Evolutionary conservation across 2,797 vertebrate species (phyloP).

Genomic region (Sebastes ruberrimus): DNA sequence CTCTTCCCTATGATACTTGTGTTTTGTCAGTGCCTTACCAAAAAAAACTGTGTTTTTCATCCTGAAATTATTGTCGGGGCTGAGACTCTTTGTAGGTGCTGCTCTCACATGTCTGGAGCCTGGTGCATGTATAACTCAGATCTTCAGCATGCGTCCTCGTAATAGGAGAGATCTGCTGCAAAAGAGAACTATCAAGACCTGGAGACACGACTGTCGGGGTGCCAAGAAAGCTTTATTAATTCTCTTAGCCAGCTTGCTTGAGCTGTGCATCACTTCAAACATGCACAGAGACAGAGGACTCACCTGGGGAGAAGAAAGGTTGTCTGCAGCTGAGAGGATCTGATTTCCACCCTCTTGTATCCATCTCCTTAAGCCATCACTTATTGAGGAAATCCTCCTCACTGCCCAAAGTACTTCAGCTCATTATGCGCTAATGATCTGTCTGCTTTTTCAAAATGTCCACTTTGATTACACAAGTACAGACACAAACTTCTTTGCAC

Average conservation of each 20-base stretch:
- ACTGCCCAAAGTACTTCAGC: constrained; percentile 63
- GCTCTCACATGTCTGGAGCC: constrained; percentile 49
- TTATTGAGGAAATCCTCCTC: constrained; percentile 70
- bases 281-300: constrained; percentile 62
- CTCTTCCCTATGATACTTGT: constrained; percentile 46
- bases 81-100: constrained; percentile 56
- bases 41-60: constrained; percentile 41
- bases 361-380: constrained; percentile 60
- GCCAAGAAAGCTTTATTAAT: constrained; percentile 68
- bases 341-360: constrained; percentile 54
- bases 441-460: constrained; percentile 54
- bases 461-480: constrained; percentile 58
- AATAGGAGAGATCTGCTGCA: constrained; percentile 47
- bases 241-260: constrained; percentile 56
- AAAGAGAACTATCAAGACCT: constrained; percentile 55
- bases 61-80: constrained; percentile 52
- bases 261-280: constrained; percentile 69
- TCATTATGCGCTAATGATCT: constrained; percentile 72
- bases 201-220: constrained; percentile 30
- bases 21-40: constrained; percentile 50
- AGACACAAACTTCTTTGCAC: constrained; percentile 51
- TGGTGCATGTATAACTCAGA: constrained; percentile 58
- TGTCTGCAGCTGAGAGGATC: constrained; percentile 54
- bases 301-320: constrained; percentile 74
- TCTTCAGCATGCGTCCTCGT: constrained; percentile 59